These are phyloP conservation scores for Hermatobates lingyangjiaoensis DNA, from an alignment of 1,140 invertebrate genomes.

Conservation along the genomic window DNA sequence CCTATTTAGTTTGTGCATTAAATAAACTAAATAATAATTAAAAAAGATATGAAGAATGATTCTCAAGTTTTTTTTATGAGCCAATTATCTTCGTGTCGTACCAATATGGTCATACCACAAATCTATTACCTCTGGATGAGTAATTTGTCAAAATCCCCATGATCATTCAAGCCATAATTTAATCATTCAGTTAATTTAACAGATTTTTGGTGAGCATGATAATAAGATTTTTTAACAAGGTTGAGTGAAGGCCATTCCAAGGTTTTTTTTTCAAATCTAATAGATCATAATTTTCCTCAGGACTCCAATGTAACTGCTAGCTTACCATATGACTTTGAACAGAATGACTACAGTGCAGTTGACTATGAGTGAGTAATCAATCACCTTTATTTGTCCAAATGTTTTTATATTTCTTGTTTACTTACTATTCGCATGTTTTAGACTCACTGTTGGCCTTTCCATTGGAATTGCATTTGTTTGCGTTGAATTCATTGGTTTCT, in stretches of 20 bases:
- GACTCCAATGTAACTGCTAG: constrained; percentile 10
- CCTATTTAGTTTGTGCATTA: no score
- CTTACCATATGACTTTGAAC: constrained; percentile 9
- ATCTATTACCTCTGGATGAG: not conserved
- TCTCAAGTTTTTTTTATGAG: no score
- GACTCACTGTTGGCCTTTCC: constrained; percentile 9
- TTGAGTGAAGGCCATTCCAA: not conserved
- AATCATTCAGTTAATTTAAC: not conserved
- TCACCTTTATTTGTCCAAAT: constrained; percentile 6
- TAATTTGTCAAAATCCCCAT: not conserved
- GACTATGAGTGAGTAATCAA: constrained; percentile 10
- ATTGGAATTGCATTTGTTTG: constrained; percentile 8
- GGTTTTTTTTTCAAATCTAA: not conserved
- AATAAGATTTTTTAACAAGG: not conserved
- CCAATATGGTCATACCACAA: no score
- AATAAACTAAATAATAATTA: no score
- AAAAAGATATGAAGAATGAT: no score
- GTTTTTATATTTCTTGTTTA: not conserved
- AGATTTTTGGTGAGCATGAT: not conserved
- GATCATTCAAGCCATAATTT: not conserved
- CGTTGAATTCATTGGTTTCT: constrained; percentile 10
- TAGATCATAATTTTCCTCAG: not conserved
- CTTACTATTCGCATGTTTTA: no score
- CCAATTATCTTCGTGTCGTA: no score
- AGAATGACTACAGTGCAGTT: constrained; percentile 8